Percentiles rank a stretch among this genome's conserved stretches.
These are phyloP conservation scores for Champsocephalus esox DNA, from an alignment of 2,797 vertebrate genomes.

Conservation along the genomic window DNA sequence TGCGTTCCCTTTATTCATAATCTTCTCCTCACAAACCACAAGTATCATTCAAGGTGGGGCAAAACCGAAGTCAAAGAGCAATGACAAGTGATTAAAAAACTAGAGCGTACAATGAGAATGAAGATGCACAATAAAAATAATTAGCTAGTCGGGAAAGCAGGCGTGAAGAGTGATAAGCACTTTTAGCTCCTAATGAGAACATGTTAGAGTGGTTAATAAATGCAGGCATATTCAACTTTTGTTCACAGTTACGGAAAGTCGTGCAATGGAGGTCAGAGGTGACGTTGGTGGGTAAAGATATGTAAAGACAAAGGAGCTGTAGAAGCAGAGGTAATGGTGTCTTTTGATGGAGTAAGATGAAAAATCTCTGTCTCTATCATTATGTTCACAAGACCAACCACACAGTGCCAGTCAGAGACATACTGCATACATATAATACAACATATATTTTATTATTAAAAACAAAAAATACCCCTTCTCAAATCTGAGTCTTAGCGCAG, in stretches of 20 bases:
- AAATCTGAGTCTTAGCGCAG: not conserved
- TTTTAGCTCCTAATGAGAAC: conserved; percentile 21
- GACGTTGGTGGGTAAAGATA: conserved; percentile 23
- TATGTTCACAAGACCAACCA: conserved; percentile 47
- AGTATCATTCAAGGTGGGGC: conserved; percentile 33
- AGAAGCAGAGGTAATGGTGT: conserved; percentile 19
- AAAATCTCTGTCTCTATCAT: conserved; percentile 39
- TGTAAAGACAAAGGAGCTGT: conserved; percentile 9
- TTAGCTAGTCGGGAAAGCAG: conserved; percentile 4
- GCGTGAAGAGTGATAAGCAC: conserved; percentile 2
- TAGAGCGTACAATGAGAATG: conserved; percentile 17
- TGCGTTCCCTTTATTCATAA: conserved; percentile 75
- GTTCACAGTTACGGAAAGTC: conserved; percentile 44
- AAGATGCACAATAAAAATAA: conserved; percentile 5
- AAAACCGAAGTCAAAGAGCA: conserved; percentile 28
- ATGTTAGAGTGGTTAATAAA: conserved; percentile 57
- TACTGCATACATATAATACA: conserved; percentile 4
- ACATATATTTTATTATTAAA: conserved; percentile 20
- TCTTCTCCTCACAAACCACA: conserved; percentile 19
- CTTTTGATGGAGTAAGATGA: conserved; percentile 17
- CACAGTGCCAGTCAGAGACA: conserved; percentile 75
- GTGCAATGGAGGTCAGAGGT: conserved; percentile 41
- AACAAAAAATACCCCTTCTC: conserved; percentile 13
- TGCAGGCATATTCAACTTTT: conserved; percentile 50
- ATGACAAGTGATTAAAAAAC: conserved; percentile 30